Evolutionary conservation across 2,113 vertebrate genomes (phyloP).

Genomic region (Oreotrochilus melanogaster): DNA sequence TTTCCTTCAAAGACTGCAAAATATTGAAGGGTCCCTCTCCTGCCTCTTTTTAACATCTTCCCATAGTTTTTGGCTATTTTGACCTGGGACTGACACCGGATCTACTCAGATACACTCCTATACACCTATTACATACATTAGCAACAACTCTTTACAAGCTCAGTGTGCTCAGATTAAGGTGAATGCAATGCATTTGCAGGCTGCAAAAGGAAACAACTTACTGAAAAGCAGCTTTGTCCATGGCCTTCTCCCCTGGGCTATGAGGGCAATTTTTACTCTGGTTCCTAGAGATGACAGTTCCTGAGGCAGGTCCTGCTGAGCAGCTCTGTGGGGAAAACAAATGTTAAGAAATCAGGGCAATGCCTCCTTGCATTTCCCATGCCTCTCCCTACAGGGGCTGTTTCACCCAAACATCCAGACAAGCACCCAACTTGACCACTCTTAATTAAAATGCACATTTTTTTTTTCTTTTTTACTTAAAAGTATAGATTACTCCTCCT

Average conservation of each 20-base stretch:
- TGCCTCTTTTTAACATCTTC: background rate
- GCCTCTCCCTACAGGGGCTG: rapidly evolving
- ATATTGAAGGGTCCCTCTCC: background rate
- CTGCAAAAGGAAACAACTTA: background rate
- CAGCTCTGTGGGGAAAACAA: background rate
- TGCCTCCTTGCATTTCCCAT: too few species aligned
- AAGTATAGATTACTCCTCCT: background rate
- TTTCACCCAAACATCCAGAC: background rate
- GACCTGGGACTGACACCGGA: background rate
- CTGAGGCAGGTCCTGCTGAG: background rate
- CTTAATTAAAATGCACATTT: background rate
- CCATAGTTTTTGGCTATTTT: background rate
- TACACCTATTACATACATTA: background rate
- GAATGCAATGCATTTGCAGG: background rate
- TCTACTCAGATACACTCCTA: background rate
- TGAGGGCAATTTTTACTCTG: background rate
- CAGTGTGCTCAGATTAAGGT: background rate
- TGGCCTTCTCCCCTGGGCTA: background rate
- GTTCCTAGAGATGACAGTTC: background rate
- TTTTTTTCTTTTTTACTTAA: background rate
- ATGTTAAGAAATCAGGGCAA: background rate
- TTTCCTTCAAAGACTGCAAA: background rate
- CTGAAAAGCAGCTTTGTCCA: background rate
- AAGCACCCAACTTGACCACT: background rate
- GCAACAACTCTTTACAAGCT: background rate